phyloP scores from a whole-genome alignment of 2,797 vertebrate species.

The Cuniculus paca region DNA sequence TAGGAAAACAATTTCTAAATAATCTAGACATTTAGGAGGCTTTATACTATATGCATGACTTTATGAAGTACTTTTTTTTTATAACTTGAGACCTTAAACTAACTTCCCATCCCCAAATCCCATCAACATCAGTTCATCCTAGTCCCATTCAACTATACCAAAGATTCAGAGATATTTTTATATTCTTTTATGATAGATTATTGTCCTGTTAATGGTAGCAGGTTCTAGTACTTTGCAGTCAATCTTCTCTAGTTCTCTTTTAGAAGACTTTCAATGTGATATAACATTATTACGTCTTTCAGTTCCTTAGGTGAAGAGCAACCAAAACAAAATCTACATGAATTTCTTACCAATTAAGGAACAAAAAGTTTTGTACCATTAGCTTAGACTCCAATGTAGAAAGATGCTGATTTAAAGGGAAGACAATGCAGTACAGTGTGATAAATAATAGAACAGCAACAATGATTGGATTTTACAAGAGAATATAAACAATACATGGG shows the following conservation, averaged over 20 bases:
- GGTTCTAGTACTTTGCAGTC: background rate
- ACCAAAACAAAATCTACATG: background rate
- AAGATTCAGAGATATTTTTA: background rate
- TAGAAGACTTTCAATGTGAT: background rate
- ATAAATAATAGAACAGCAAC: background rate
- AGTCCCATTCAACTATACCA: background rate
- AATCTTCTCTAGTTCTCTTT: background rate
- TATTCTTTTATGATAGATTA: background rate
- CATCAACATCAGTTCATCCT: background rate
- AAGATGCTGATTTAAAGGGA: background rate
- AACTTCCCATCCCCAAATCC: background rate
- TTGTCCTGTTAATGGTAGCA: background rate
- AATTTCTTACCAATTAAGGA: background rate
- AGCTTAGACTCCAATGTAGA: background rate
- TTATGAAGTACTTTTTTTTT: background rate
- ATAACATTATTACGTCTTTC: background rate
- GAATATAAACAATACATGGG: background rate
- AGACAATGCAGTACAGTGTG: background rate
- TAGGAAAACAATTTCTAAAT: background rate
- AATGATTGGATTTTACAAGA: background rate
- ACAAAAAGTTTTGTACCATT: background rate
- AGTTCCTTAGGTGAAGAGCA: background rate
- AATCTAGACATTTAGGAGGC: background rate
- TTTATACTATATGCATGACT: background rate
- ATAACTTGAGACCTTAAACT: background rate